Base-by-base conservation (phyloP, 2,113 vertebrate genomes). In the Odocoileus hemionus region DNA sequence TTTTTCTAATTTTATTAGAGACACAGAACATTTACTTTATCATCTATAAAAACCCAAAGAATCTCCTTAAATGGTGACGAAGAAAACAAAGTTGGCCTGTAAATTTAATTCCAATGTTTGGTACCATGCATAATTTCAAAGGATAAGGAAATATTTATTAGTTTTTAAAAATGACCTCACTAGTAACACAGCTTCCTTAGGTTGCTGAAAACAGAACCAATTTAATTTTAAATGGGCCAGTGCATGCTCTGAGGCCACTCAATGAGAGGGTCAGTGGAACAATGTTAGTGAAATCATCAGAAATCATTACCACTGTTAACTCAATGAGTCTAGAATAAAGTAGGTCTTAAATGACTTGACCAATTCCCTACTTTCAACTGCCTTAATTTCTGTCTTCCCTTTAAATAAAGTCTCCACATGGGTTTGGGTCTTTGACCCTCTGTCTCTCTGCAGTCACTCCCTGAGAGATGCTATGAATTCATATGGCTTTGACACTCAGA, bases 21-120 rank as follows among this genome's bases (percentile, higher is more conserved):
- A 93, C n/a, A 64, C 1, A 94, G 64, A 96, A 95, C 33, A 92
- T 86, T 93, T 84, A 64, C 19, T 87, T 93, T 91, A 82, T 80
- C 33, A 89, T 84, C 92, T 92, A 88, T 54, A 96, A 89, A 92
- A 94, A 97, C 4, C 28, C 84, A 95, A 76, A 67, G 70, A 89
- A 78, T 92, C 30, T 93, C 60, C 55, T 80, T 94, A 86, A 54
- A 60, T 61, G 45, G 52, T 36, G 13, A 91, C 30, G 30, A 95
- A 85, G 30, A 47, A 55, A 96, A 91, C 78, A 82, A 95, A 86
- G 61, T 25, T 70, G 30, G 21, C 30, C 50, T 74, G 28, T 21
- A 85, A 91, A 87, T 91, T 91, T 91, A 94, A 82, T 67, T 96
- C 33, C n/a, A 95, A n/a, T 82, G 25, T 33, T 82, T 86, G 55